These are phyloP conservation scores for Eledona agricola DNA, from an alignment of 2,888 invertebrate species.

Conservation along the genomic window DNA sequence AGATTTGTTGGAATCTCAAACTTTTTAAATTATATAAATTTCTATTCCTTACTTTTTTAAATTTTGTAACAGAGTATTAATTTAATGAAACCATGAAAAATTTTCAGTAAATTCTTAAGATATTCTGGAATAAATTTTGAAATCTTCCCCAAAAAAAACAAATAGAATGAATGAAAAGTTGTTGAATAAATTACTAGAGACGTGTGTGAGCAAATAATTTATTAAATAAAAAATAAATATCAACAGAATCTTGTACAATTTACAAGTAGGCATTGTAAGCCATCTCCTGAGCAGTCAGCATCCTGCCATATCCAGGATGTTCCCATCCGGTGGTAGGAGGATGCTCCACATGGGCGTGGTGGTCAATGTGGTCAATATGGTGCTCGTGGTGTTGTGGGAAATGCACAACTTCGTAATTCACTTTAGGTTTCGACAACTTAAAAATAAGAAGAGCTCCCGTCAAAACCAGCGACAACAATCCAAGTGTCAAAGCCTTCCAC, in stretches of 20 bases:
- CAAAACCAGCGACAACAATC: conserved; percentile 82
- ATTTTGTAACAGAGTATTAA: too few relatives aligned
- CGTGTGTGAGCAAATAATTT: conserved; percentile 32
- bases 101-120: too few relatives aligned
- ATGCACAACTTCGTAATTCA: conserved; percentile 87
- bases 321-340: conserved; percentile 57
- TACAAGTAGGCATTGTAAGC: conserved; percentile 65
- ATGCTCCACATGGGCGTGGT: conserved; percentile 54
- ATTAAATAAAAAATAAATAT: conserved; percentile 46
- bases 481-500: conserved; percentile 88
- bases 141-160: too few relatives aligned
- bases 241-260: conserved; percentile 37
- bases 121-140: too few relatives aligned
- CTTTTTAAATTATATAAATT: too few relatives aligned
- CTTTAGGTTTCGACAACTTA: conserved; percentile 87
- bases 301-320: conserved; percentile 71
- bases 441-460: conserved; percentile 88
- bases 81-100: too few relatives aligned
- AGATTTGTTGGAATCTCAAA: too few relatives aligned
- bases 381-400: conserved; percentile 79
- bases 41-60: too few relatives aligned
- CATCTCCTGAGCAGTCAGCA: conserved; percentile 68
- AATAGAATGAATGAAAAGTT: too few relatives aligned
- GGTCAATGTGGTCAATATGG: conserved; percentile 70
- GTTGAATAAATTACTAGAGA: too few relatives aligned